These are phyloP conservation scores for Taxidea taxus DNA, from an alignment of 2,113 vertebrate species.

Conservation along the genomic window DNA sequence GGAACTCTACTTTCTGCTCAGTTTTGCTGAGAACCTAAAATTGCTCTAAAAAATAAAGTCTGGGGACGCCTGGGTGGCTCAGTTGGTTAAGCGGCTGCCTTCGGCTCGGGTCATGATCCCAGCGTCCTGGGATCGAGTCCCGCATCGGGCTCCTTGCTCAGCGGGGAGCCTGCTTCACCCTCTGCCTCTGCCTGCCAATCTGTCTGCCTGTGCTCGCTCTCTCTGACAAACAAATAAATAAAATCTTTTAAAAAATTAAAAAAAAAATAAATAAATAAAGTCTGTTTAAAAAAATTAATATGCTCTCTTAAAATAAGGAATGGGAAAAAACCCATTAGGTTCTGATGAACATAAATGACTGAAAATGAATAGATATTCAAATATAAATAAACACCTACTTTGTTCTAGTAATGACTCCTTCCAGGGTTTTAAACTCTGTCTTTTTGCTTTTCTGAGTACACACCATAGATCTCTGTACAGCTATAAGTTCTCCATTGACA, in stretches of 20 bases:
- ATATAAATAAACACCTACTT: conserved; percentile 84
- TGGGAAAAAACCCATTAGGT: neutral
- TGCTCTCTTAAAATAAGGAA: neutral
- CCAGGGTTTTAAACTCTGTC: conserved; percentile 95
- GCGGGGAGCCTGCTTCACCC: too few species aligned
- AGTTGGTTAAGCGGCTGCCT: too few species aligned
- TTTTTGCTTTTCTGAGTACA: conserved; percentile 95
- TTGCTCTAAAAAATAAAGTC: conserved; percentile 16
- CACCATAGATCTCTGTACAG: conserved; percentile 94
- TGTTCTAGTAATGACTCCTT: conserved; percentile 92
- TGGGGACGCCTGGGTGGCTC: too few species aligned
- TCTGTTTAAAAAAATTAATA: neutral
- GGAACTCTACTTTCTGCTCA: neutral
- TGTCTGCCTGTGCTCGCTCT: too few species aligned
- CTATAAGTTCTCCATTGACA: conserved; percentile 89
- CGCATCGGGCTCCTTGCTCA: too few species aligned
- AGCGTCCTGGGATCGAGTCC: too few species aligned
- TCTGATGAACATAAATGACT: neutral
- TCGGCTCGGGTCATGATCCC: too few species aligned
- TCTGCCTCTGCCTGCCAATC: too few species aligned
- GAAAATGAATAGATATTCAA: neutral
- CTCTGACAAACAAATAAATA: too few species aligned
- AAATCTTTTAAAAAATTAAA: too few species aligned
- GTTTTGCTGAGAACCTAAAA: neutral
- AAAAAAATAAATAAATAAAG: too few species aligned